Base-by-base conservation (phyloP, 1,140 invertebrate species). In the Micrasema minimum region DNA sequence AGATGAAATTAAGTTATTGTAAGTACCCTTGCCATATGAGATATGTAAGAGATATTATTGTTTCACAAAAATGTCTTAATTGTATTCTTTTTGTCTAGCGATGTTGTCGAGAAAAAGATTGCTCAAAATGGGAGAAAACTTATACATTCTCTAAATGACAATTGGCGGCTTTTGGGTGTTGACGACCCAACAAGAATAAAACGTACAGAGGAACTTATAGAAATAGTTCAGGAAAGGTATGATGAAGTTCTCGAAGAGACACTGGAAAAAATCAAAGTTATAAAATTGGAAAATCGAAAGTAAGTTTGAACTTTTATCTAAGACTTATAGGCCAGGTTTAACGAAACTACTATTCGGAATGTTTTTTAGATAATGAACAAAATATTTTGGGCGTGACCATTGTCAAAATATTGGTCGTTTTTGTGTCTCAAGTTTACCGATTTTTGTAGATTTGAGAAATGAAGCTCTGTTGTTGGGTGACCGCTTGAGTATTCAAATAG, bases 231-330 rank as follows among this genome's bases (percentile, higher is more conserved):
- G 51, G 74, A 75, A 37, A 51, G 74, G 7, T 75, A 72, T 48
- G 74, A 75, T 26, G 74, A 75, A 55, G 66, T 75, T 10, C 20
- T 75, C 3, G 61, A 69, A 37, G 74, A 75, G 55, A 75, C 74
- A 9, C 26, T 66, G 18, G 70, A 69, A 14, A 72, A 72, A 41
- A 62, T 75, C 16, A 69, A 55, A 23, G 16, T 64, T 48, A 70
- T 75, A 14, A 70, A 38, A 38, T 38, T 43, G 23, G 66, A 72
- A 20, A n/a, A 75, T 72, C 22, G 61, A 72, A 53, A 72, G 74
- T 75, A 57, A 66, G 64, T 51, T 31, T 31, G 26, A 31, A 4
- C 3, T 31, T n/a, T n/a, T n/a, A n/a, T n/a, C n/a, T n/a, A n/a
- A n/a, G n/a, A n/a, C n/a, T n/a, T n/a, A n/a, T n/a, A n/a, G n/a